phyloP scores from a whole-genome alignment of 1,140 invertebrate genomes.

The Leptinotarsa lineolata region DNA sequence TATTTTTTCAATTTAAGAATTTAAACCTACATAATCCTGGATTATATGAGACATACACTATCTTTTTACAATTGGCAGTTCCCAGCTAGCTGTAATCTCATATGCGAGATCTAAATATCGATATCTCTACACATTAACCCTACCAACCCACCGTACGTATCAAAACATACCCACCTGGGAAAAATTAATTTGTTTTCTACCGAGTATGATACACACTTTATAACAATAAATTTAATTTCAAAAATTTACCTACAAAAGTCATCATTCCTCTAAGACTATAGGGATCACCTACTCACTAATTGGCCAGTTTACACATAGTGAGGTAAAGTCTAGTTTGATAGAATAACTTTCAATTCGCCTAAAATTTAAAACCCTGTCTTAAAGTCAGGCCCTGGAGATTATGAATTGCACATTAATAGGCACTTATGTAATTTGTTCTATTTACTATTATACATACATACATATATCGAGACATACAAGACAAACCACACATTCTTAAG shows the following conservation, averaged over 20 bases:
- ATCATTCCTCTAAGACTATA: constrained; percentile 13
- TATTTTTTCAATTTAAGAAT: no score
- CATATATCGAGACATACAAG: constrained; percentile 1
- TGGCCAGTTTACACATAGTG: constrained; percentile 43
- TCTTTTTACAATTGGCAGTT: constrained; percentile 56
- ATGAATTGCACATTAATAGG: constrained; percentile 54
- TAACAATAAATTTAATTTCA: constrained; percentile 14
- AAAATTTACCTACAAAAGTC: constrained; percentile 33
- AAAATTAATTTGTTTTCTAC: constrained; percentile 1
- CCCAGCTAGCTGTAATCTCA: constrained; percentile 54
- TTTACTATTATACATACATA: constrained; percentile 23
- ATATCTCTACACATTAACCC: constrained; percentile 37
- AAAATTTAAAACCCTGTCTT: constrained; percentile 52
- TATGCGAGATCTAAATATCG: constrained; percentile 47
- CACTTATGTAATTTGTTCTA: constrained; percentile 49
- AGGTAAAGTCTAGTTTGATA: constrained; percentile 34
- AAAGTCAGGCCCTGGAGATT: constrained; percentile 50
- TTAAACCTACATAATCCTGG: constrained; percentile 44
- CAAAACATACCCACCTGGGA: constrained; percentile 14
- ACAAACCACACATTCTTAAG: no score
- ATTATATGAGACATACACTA: constrained; percentile 51
- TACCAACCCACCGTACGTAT: constrained; percentile 27
- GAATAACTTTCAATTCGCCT: constrained; percentile 47
- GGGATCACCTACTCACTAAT: constrained; percentile 10
- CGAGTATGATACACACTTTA: neutral